Percentiles rank a stretch among this genome's conserved stretches.
These are phyloP conservation scores for Falcaria lacertinaria DNA, from an alignment of 2,888 invertebrate species.

Conservation along the genomic window DNA sequence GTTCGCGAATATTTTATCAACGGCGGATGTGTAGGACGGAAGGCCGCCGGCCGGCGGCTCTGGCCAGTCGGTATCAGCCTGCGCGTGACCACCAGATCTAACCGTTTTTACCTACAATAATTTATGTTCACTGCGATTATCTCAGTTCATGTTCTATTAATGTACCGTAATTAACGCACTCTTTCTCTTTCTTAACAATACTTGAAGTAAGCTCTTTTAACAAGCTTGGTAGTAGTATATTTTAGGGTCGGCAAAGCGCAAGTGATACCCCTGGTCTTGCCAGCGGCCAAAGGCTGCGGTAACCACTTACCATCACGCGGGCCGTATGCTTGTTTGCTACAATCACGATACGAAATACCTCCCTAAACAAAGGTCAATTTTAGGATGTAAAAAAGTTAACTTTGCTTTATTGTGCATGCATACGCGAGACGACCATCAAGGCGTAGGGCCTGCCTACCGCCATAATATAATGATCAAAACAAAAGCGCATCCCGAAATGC, in stretches of 20 bases:
- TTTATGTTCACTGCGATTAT: not conserved
- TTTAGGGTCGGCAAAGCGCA: too few species aligned
- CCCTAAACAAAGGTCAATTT: too few species aligned
- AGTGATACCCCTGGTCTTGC: too few species aligned
- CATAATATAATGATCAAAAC: conserved; percentile 59
- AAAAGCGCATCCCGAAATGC: conserved; percentile 72
- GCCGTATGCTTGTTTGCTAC: too few species aligned
- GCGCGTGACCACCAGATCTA: conserved; percentile 13
- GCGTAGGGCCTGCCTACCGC: conserved; percentile 32
- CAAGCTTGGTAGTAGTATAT: too few species aligned
- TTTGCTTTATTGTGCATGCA: not conserved
- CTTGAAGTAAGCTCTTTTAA: too few species aligned
- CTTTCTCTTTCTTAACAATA: too few species aligned
- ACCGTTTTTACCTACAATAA: not conserved
- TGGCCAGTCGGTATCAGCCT: conserved; percentile 24
- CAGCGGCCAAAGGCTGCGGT: too few species aligned
- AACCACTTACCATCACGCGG: too few species aligned
- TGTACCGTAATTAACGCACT: not conserved
- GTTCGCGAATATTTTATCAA: conserved; percentile 58
- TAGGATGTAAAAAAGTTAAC: too few species aligned
- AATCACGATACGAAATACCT: too few species aligned
- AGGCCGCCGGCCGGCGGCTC: conserved; percentile 41
- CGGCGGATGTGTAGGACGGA: conserved; percentile 67
- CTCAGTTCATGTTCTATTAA: not conserved
- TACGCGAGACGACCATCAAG: not conserved